A percentile compares a stretch with the other conserved stretches of the same genome.
phyloP scores from a whole-genome alignment of 2,113 vertebrate species.

The Ptychochromis oligacanthus region DNA sequence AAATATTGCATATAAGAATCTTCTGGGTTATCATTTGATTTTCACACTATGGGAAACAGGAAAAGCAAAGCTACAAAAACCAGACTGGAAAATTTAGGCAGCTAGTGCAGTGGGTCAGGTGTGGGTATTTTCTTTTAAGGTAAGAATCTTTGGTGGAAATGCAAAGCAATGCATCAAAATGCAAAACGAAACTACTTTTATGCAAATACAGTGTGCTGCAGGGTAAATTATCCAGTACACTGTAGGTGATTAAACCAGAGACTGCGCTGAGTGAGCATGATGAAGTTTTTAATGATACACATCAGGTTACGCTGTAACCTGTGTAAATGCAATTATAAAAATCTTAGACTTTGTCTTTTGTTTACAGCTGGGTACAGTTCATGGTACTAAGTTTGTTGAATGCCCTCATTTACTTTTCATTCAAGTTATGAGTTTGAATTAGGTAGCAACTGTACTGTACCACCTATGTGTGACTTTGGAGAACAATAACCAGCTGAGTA shows the following conservation, averaged over 20 bases:
- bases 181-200: conserved; percentile 64
- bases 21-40: conserved; percentile 41
- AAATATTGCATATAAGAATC: conserved; percentile 27
- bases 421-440: neutral
- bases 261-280: conserved; percentile 21
- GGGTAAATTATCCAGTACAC: conserved; percentile 59
- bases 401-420: neutral
- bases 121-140: conserved; percentile 29
- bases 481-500: conserved; percentile 43
- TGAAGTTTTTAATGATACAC: conserved; percentile 37
- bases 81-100: conserved; percentile 36
- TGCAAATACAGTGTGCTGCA: conserved; percentile 57
- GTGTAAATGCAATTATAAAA: conserved; percentile 18
- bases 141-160: conserved; percentile 28
- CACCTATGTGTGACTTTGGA: conserved; percentile 20
- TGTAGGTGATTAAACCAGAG: conserved; percentile 61
- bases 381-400: neutral
- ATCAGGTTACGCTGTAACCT: conserved; percentile 17
- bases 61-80: conserved; percentile 6
- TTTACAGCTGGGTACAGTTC: neutral
- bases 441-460: neutral
- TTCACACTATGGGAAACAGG: conserved; percentile 17
- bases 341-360: conserved; percentile 1
- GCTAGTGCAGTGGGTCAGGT: conserved; percentile 23
- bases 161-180: conserved; percentile 48